Evolutionary conservation across 2,888 invertebrate genomes (phyloP).

Genomic region (Sinopyrophorus schimmeli): DNA sequence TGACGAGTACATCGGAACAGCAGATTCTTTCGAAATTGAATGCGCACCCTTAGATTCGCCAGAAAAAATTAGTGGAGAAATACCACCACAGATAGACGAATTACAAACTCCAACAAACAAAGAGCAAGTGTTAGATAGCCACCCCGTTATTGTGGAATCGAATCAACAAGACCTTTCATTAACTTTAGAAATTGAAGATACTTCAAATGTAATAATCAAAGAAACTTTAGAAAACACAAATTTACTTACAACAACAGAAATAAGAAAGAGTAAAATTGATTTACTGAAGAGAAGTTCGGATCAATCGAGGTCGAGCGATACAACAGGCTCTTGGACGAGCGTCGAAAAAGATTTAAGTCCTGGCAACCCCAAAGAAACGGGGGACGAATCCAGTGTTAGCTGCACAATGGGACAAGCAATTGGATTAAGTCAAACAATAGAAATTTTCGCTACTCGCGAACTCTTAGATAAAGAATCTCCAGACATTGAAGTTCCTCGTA

Average conservation of each 20-base stretch:
- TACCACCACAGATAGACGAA: slow-evolving; percentile 17
- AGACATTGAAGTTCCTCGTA: slow-evolving; percentile 44
- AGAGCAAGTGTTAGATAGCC: slow-evolving; percentile 18
- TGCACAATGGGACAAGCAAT: slow-evolving; percentile 79
- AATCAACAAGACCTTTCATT: slow-evolving; percentile 15
- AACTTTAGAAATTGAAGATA: slow-evolving; percentile 4
- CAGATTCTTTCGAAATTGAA: slow-evolving; percentile 64
- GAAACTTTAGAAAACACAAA: slow-evolving; percentile 36
- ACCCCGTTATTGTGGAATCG: slow-evolving; percentile 20
- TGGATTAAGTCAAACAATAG: slow-evolving; percentile 76
- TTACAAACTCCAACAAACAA: slow-evolving; percentile 19
- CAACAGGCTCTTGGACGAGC: slow-evolving; percentile 75
- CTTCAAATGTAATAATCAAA: slow-evolving; percentile 25
- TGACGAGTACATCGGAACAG: slow-evolving; percentile 68
- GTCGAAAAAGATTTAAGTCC: slow-evolving; percentile 74
- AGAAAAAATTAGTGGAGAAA: slow-evolving; percentile 39
- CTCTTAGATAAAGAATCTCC: slow-evolving; percentile 56
- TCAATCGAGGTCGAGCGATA: slow-evolving; percentile 77
- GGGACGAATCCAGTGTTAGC: slow-evolving; percentile 74
- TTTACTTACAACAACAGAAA: slow-evolving; percentile 56
- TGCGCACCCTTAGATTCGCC: slow-evolving; percentile 47
- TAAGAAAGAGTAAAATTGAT: slow-evolving; percentile 58
- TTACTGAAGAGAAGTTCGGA: slow-evolving; percentile 70
- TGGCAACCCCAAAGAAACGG: slow-evolving; percentile 63
- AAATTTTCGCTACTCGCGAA: slow-evolving; percentile 67